These are phyloP conservation scores for Gobionotothen gibberifrons DNA, from an alignment of 2,797 vertebrate genomes.

Conservation along the genomic window DNA sequence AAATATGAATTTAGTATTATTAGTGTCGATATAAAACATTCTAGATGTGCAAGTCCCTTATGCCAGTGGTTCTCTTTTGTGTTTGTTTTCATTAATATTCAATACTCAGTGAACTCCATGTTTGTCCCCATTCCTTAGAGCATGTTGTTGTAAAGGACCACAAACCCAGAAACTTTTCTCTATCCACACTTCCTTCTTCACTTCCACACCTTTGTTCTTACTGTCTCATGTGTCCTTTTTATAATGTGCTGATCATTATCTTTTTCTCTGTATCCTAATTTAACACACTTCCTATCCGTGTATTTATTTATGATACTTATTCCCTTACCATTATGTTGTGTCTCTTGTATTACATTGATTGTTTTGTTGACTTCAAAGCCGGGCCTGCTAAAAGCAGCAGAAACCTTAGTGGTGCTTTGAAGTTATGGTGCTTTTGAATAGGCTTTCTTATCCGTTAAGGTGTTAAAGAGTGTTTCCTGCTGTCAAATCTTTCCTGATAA, in stretches of 20 bases:
- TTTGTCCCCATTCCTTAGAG: slow-evolving; percentile 48
- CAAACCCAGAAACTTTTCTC: slow-evolving; percentile 76
- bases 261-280: slow-evolving; percentile 55
- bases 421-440: slow-evolving; percentile 78
- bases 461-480: slow-evolving; percentile 63
- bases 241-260: slow-evolving; percentile 45
- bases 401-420: slow-evolving; percentile 75
- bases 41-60: slow-evolving; percentile 9
- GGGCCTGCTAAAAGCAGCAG: slow-evolving; percentile 63
- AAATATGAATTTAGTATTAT: slow-evolving; percentile 2
- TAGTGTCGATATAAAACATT: not conserved
- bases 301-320: slow-evolving; percentile 55
- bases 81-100: slow-evolving; percentile 32
- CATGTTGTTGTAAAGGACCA: slow-evolving; percentile 69
- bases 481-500: slow-evolving; percentile 57
- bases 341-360: slow-evolving; percentile 61
- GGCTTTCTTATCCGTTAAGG: slow-evolving; percentile 64
- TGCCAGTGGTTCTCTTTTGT: slow-evolving; percentile 38
- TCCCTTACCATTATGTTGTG: slow-evolving; percentile 54
- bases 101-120: slow-evolving; percentile 23
- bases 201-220: slow-evolving; percentile 50
- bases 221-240: slow-evolving; percentile 63
- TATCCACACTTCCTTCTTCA: slow-evolving; percentile 64
- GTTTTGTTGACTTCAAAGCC: slow-evolving; percentile 82
- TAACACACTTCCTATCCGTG: slow-evolving; percentile 58